Conservation (phyloP, 37 sponge, comb jelly and placozoan genomes). For the Theonella swinhoei region DNA sequence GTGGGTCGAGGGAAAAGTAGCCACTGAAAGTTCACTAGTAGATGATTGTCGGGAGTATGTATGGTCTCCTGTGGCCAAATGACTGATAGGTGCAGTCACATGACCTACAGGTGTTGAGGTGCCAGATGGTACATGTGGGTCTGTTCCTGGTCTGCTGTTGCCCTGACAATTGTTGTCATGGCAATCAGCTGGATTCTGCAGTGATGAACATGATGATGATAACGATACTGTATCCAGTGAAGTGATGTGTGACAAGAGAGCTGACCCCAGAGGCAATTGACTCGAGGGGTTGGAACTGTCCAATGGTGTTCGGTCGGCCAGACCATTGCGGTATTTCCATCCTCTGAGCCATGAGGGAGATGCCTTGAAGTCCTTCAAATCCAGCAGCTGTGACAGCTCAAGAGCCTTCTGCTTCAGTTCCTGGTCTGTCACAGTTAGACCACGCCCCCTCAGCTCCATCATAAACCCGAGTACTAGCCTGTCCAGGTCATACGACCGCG, state of each 20-base stretch:
- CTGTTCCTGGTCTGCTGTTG: background rate
- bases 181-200: background rate
- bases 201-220: too few relatives aligned
- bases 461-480: slow-evolving; percentile 48
- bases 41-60: background rate
- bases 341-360: slow-evolving; percentile 67
- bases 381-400: slow-evolving; percentile 24
- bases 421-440: slow-evolving; percentile 38
- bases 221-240: background rate
- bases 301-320: slow-evolving; percentile 10
- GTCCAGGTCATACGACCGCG: slow-evolving; percentile 65
- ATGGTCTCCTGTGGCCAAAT: background rate
- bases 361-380: slow-evolving; percentile 62
- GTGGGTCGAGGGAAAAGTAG: background rate
- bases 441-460: slow-evolving; percentile 2
- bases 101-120: background rate
- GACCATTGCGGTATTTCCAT: slow-evolving; percentile 59
- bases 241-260: background rate
- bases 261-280: background rate
- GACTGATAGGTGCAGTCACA: background rate
- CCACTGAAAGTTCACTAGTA: background rate
- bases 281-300: background rate
- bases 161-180: background rate
- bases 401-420: slow-evolving; percentile 48
- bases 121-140: background rate